Conservation (phyloP, 2,888 invertebrate species). For the Drosophila austrosaltans region DNA sequence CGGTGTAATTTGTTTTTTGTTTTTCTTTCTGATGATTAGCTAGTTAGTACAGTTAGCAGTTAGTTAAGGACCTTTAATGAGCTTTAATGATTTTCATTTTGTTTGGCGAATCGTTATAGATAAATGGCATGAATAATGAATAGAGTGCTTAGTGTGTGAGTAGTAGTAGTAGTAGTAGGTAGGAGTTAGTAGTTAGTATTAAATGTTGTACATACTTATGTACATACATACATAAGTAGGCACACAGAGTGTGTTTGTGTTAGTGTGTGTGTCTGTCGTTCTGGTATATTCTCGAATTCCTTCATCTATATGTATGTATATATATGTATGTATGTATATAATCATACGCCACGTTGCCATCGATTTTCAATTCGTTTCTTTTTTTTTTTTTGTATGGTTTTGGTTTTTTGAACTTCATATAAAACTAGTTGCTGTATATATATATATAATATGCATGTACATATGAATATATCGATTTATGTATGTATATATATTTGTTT, state of each 20-base stretch:
- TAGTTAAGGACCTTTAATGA: constrained; percentile 3
- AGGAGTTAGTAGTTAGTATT: constrained; percentile 20
- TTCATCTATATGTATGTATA: constrained; percentile 14
- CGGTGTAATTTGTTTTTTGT: background rate
- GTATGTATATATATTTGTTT: constrained; percentile 45
- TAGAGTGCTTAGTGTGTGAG: constrained; percentile 8
- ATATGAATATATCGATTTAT: constrained; percentile 38
- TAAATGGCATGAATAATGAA: background rate
- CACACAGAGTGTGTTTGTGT: too few relatives aligned
- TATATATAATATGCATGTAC: constrained; percentile 43
- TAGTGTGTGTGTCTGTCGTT: too few relatives aligned
- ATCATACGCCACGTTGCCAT: constrained; percentile 42
- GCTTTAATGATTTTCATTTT: background rate
- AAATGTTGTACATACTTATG: background rate
- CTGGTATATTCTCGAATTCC: too few relatives aligned
- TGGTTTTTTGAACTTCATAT: constrained; percentile 37
- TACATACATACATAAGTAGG: too few relatives aligned
- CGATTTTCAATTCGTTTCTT: background rate
- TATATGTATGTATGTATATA: constrained; percentile 24
- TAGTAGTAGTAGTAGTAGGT: constrained; percentile 13
- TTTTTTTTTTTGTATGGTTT: background rate
- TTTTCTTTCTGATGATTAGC: background rate
- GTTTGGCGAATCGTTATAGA: background rate
- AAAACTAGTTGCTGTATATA: constrained; percentile 51
- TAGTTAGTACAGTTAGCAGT: constrained; percentile 11